Conservation (phyloP, 1,140 invertebrate species). For the Drosophila bocqueti region DNA sequence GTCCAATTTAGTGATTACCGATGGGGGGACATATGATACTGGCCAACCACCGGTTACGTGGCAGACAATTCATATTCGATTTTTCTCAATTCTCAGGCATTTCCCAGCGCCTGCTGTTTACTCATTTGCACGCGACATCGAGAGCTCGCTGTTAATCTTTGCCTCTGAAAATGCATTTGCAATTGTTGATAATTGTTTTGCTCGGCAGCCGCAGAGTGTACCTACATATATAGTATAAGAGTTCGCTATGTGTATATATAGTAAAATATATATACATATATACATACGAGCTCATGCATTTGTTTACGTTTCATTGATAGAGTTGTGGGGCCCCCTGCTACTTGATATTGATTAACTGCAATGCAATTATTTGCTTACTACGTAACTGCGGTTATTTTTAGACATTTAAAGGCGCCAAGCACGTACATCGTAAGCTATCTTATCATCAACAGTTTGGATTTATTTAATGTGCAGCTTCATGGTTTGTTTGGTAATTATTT, state of each 20-base stretch:
- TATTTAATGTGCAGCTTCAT: slow-evolving; percentile 4
- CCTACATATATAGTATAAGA: not conserved
- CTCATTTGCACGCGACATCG: slow-evolving; percentile 37
- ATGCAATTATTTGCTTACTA: slow-evolving; percentile 11
- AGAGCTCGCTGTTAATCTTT: slow-evolving; percentile 16
- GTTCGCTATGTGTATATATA: slow-evolving; percentile 6
- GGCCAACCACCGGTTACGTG: slow-evolving; percentile 6
- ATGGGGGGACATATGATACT: slow-evolving; percentile 19
- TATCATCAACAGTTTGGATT: slow-evolving; percentile 13
- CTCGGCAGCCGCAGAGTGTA: not conserved
- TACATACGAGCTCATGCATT: slow-evolving; percentile 7
- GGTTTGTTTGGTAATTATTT: not conserved
- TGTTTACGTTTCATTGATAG: slow-evolving; percentile 45
- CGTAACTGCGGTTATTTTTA: slow-evolving; percentile 31
- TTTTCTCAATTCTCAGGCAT: slow-evolving; percentile 12
- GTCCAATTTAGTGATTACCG: slow-evolving; percentile 47
- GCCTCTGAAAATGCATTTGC: slow-evolving; percentile 22
- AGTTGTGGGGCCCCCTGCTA: slow-evolving; percentile 7
- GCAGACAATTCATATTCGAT: slow-evolving; percentile 2
- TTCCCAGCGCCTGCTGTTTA: slow-evolving; percentile 24
- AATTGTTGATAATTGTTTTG: slow-evolving; percentile 37
- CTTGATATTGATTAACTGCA: slow-evolving; percentile 34
- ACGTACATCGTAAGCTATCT: slow-evolving; percentile 14
- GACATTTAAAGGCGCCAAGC: slow-evolving; percentile 13
- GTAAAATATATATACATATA: slow-evolving; percentile 10